A percentile compares a stretch with the other conserved stretches of the same genome.
phyloP scores from a whole-genome alignment of 2,113 vertebrate species.

The Actenoides lindsayi region DNA sequence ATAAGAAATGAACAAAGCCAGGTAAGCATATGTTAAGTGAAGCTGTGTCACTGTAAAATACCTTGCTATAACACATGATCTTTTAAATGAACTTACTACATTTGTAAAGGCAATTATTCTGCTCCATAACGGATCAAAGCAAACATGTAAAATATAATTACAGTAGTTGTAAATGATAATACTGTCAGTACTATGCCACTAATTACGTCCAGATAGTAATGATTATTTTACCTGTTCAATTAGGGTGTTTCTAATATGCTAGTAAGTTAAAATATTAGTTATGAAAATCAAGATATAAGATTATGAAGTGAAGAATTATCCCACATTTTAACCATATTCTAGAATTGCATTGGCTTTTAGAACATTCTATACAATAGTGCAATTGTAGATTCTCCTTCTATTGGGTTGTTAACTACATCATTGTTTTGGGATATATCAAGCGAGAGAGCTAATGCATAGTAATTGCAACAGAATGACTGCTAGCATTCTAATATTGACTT shows the following conservation, averaged over 20 bases:
- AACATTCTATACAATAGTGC: background rate
- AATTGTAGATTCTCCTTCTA: background rate
- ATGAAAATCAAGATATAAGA: background rate
- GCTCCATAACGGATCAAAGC: background rate
- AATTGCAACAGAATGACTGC: background rate
- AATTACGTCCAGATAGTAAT: constrained; percentile 27
- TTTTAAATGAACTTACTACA: background rate
- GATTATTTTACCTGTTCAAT: background rate
- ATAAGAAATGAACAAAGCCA: background rate
- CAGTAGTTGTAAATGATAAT: constrained; percentile 2
- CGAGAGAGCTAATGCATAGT: background rate
- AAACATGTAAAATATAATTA: constrained; percentile 36
- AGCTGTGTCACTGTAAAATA: background rate
- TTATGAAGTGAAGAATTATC: background rate
- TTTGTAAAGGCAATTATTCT: constrained; percentile 34
- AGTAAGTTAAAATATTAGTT: background rate
- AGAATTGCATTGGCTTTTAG: background rate
- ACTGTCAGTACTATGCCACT: background rate
- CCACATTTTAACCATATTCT: background rate
- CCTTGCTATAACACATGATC: background rate
- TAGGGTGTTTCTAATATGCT: background rate
- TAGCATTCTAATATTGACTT: background rate
- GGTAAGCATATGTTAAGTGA: background rate
- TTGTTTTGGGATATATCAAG: background rate
- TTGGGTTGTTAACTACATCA: fast-evolving